Base-by-base conservation (phyloP, 1,140 invertebrate species). In the Lepidurus couesii region DNA sequence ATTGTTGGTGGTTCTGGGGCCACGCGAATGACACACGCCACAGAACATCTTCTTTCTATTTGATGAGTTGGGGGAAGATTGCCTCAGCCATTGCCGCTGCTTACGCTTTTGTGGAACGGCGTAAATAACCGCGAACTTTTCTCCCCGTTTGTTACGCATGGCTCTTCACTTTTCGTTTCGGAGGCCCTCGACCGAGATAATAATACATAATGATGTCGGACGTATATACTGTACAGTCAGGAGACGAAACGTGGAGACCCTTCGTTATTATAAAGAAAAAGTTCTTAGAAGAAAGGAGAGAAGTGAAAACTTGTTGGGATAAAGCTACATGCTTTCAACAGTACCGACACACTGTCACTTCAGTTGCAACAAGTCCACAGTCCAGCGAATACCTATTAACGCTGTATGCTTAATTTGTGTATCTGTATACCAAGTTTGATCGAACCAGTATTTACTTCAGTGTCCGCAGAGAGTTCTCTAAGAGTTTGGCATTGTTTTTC, bases 141-240 rank as follows among this genome's bases (percentile, higher is more conserved):
- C 21, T 21, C 21, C 53, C 53, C 21, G 9, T 65, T 65, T 13
- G 53, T 65, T 65, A 65, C 53, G 53, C 53, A 65, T 65, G 53
- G 53, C 8, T 16, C 53, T 65, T 65, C 53, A 21, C 53, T 65
- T 65, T 65, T 65, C 53, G 53, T 65, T 65, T 65, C 53, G 21
- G 53, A 65, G 21, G 16, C 13, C 21, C 13, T 65, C 53, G 21
- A 65, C 53, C 53, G 53, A 7, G 53, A 65, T 65, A 16, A 16
- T 65, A 65, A 65, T 65, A 65, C 53, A 11, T 65, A 65, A 65
- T 16, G 53, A 65, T 9, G 53, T 65, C 53, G 53, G 21, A 21
- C 53, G 5, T 65, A 13, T 65, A 13, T 16, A 65, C 53, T 65
- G 16, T 21, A 65, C 53, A 65, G 53, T 65, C 6, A 9, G 13